Conservation (phyloP, 2,113 vertebrate species). For the Nerophis ophidion region DNA sequence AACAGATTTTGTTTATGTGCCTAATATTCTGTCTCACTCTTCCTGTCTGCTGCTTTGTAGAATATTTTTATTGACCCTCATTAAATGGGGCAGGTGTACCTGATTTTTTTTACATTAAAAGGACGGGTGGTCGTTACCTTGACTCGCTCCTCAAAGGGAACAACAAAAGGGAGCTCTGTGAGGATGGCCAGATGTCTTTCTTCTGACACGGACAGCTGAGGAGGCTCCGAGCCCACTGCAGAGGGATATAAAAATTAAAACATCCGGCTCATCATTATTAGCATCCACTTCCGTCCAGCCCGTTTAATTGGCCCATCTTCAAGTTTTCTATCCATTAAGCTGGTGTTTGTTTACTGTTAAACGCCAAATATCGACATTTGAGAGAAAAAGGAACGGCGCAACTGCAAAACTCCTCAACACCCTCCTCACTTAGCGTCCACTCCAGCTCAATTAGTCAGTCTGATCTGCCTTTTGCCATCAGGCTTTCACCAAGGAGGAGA, state of each 20-base stretch:
- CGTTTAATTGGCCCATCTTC: background rate
- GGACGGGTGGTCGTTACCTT: constrained; percentile 77
- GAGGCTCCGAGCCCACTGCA: constrained; percentile 88
- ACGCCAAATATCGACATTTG: constrained; percentile 69
- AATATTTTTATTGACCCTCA: too few relatives aligned
- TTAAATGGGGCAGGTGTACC: too few relatives aligned
- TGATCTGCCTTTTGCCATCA: constrained; percentile 83
- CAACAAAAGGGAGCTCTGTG: constrained; percentile 94
- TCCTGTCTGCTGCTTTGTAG: too few relatives aligned
- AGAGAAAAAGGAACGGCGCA: constrained; percentile 73
- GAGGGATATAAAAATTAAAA: constrained; percentile 19
- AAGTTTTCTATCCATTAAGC: constrained; percentile 59
- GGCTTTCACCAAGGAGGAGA: constrained; percentile 81
- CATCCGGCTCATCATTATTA: background rate
- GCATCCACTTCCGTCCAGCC: background rate
- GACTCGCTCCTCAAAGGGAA: constrained; percentile 98
- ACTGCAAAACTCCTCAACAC: constrained; percentile 73
- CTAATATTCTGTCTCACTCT: too few relatives aligned
- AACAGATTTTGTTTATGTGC: too few relatives aligned
- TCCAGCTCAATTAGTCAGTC: constrained; percentile 73
- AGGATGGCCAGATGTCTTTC: constrained; percentile 94
- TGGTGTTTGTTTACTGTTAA: constrained; percentile 74
- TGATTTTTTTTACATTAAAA: too few relatives aligned
- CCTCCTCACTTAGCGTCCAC: constrained; percentile 42
- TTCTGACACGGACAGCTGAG: constrained; percentile 92